Percentiles rank a stretch among this genome's conserved stretches.
These are phyloP conservation scores for Scytalopus superciliaris DNA, from an alignment of 2,113 vertebrate genomes.

Conservation along the genomic window DNA sequence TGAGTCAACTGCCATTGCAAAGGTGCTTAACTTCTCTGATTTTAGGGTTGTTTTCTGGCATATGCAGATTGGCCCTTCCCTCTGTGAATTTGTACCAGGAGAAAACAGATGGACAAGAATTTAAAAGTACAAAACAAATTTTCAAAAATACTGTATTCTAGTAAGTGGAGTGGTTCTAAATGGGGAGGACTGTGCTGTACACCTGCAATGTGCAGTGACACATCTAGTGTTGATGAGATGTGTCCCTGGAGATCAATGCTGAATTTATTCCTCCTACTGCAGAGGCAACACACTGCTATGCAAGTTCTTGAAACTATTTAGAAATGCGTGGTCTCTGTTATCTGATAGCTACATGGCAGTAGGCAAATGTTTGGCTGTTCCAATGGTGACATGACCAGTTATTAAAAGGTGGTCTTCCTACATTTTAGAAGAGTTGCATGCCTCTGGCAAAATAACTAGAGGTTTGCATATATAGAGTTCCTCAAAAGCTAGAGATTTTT, in stretches of 20 bases:
- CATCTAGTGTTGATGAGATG: not conserved
- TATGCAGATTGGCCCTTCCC: not conserved
- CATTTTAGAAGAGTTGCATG: fast-evolving
- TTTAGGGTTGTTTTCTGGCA: not conserved
- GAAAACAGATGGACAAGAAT: not conserved
- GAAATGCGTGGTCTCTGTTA: not conserved
- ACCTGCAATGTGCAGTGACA: not conserved
- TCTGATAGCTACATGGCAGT: not conserved
- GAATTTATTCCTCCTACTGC: not conserved
- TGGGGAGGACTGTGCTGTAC: not conserved
- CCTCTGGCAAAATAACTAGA: not conserved
- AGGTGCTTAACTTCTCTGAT: not conserved
- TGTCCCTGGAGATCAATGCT: not conserved
- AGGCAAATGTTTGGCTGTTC: not conserved
- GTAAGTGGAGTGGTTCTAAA: not conserved
- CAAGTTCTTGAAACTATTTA: not conserved
- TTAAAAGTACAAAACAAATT: not conserved
- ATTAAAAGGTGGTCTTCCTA: not conserved
- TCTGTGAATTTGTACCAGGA: not conserved
- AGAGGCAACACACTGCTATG: not conserved
- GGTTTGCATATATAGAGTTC: not conserved
- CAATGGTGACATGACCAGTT: not conserved
- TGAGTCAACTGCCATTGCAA: not conserved
- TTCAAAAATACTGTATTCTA: not conserved
- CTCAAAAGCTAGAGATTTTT: not conserved